phyloP scores from a whole-genome alignment of 2,888 invertebrate species.

The Andrena bicolor region DNA sequence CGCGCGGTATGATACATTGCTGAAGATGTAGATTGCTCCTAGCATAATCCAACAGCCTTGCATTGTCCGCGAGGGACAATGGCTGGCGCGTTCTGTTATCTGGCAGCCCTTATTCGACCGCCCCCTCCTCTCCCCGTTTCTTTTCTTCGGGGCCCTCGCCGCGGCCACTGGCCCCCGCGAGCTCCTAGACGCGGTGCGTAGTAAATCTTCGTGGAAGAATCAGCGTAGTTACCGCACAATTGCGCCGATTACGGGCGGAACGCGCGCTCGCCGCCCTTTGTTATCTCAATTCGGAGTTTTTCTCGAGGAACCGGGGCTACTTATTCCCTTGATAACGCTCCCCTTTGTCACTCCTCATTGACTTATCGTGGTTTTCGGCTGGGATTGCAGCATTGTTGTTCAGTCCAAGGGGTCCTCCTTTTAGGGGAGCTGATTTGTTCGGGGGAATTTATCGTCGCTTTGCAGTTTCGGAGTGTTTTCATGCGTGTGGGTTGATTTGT shows the following conservation, averaged over 20 bases:
- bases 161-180: constrained; percentile 19
- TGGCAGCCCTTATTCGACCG: constrained; percentile 58
- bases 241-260: constrained; percentile 54
- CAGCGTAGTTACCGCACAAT: constrained; percentile 59
- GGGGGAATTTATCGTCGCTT: background rate
- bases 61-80: constrained; percentile 81
- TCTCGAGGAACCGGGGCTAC: background rate
- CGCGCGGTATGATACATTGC: constrained; percentile 78
- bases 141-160: constrained; percentile 11
- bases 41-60: constrained; percentile 77
- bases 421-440: background rate
- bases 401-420: background rate
- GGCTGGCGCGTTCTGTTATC: constrained; percentile 72
- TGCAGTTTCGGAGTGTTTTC: background rate
- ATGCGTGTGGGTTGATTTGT: background rate
- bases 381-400: background rate
- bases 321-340: background rate
- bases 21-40: constrained; percentile 82
- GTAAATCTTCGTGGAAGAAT: constrained; percentile 54
- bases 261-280: constrained; percentile 21
- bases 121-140: constrained; percentile 7
- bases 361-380: constrained; percentile 11
- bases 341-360: constrained; percentile 8
- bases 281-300: constrained; percentile 53
- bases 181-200: constrained; percentile 44